A percentile compares a stretch with the other conserved stretches of the same genome.
phyloP scores from a whole-genome alignment of 2,113 vertebrate genomes.

The Pseudopipra pipra region DNA sequence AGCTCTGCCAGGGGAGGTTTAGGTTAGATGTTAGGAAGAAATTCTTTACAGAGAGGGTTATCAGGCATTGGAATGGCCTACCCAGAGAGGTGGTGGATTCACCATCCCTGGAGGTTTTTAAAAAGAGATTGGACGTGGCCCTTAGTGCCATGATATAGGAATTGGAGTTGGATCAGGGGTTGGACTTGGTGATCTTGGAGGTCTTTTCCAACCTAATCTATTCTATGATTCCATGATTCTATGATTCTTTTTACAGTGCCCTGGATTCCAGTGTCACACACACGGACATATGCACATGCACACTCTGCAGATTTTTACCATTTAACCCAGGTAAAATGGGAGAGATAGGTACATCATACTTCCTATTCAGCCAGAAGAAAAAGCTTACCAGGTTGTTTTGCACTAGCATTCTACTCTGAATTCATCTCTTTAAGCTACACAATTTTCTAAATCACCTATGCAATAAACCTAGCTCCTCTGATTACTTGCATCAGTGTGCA shows the following conservation, averaged over 20 bases:
- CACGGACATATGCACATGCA: accelerated
- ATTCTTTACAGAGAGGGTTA: too few relatives aligned
- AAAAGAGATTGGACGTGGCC: too few relatives aligned
- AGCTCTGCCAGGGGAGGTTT: too few relatives aligned
- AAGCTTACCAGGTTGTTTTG: background rate
- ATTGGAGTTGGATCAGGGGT: too few relatives aligned
- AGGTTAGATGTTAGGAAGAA: too few relatives aligned
- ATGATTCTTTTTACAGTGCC: background rate
- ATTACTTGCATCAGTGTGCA: background rate
- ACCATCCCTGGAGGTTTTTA: too few relatives aligned
- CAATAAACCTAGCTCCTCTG: background rate
- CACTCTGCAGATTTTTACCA: background rate
- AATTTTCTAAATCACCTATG: background rate
- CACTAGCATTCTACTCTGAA: background rate
- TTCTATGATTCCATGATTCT: too few relatives aligned
- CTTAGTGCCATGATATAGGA: too few relatives aligned
- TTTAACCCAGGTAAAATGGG: background rate
- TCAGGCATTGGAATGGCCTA: too few relatives aligned
- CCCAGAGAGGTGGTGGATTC: too few relatives aligned
- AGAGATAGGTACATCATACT: background rate
- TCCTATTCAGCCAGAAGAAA: background rate
- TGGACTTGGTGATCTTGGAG: too few relatives aligned
- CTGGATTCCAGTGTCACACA: background rate
- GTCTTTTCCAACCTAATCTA: too few relatives aligned
- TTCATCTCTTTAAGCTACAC: background rate